Evolutionary conservation across 1,140 invertebrate genomes (phyloP).

Genomic region (Zaprionus africanus): DNA sequence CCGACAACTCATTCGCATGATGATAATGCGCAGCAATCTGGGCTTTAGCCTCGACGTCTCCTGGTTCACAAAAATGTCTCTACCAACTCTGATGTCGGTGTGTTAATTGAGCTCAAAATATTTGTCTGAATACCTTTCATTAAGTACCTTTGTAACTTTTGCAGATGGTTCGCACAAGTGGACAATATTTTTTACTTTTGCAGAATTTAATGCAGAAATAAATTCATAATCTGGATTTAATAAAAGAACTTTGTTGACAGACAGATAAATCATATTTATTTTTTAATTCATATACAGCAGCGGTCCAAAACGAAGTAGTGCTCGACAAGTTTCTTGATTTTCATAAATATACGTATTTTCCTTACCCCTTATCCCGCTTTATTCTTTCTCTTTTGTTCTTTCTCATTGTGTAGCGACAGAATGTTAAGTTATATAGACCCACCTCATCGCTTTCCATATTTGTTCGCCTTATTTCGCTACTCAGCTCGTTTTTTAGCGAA

Average conservation of each 20-base stretch:
- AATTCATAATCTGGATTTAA: conserved; percentile 19
- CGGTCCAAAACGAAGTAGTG: no score
- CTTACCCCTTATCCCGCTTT: no score
- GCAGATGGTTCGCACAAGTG: conserved; percentile 75
- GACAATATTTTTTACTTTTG: conserved; percentile 73
- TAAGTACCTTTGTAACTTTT: conserved; percentile 48
- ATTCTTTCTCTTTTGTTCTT: no score
- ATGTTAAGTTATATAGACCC: no score
- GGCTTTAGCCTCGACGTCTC: conserved; percentile 70
- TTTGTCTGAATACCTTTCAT: not conserved
- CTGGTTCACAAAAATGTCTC: conserved; percentile 74
- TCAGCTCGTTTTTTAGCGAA: no score
- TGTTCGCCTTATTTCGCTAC: no score
- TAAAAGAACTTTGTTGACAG: not conserved
- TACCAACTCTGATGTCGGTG: conserved; percentile 77
- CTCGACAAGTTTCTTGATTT: no score
- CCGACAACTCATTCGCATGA: conserved; percentile 70
- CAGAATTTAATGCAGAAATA: conserved; percentile 70
- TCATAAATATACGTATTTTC: no score
- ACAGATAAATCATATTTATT: no score
- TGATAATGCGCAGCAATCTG: conserved; percentile 72
- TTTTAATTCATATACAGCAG: no score
- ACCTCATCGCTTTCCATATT: no score
- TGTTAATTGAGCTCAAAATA: conserved; percentile 4
- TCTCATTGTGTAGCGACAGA: no score